phyloP scores from a whole-genome alignment of 2,113 vertebrate species.

The Gracilinanus agilis region DNA sequence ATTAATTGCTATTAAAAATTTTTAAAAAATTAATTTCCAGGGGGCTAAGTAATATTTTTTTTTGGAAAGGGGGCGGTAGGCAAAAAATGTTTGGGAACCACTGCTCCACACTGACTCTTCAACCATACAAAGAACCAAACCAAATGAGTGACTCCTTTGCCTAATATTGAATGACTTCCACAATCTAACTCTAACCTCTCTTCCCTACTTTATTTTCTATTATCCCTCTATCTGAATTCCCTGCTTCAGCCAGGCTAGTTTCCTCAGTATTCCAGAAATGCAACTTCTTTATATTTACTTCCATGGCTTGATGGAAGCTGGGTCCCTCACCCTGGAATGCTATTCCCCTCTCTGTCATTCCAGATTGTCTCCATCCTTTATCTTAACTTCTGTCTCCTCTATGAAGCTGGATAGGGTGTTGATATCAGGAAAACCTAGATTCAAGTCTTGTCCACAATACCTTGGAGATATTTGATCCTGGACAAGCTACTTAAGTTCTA shows the following conservation, averaged over 20 bases:
- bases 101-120: too few species aligned
- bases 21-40: too few species aligned
- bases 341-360: not conserved
- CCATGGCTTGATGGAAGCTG: not conserved
- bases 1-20: too few species aligned
- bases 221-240: not conserved
- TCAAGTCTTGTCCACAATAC: not conserved
- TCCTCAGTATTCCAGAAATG: not conserved
- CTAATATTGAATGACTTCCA: not conserved
- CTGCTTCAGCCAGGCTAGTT: not conserved
- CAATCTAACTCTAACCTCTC: not conserved
- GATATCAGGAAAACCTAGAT: not conserved
- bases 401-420: not conserved
- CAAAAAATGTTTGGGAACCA: too few species aligned
- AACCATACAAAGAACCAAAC: not conserved
- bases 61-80: too few species aligned
- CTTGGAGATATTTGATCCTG: not conserved
- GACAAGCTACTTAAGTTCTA: not conserved
- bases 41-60: too few species aligned
- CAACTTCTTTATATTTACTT: not conserved
- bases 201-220: not conserved
- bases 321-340: not conserved
- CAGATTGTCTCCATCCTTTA: too few species aligned
- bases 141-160: not conserved
- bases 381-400: too few species aligned